These are phyloP conservation scores for Redunca redunca DNA, from an alignment of 2,113 vertebrate species.

Conservation along the genomic window DNA sequence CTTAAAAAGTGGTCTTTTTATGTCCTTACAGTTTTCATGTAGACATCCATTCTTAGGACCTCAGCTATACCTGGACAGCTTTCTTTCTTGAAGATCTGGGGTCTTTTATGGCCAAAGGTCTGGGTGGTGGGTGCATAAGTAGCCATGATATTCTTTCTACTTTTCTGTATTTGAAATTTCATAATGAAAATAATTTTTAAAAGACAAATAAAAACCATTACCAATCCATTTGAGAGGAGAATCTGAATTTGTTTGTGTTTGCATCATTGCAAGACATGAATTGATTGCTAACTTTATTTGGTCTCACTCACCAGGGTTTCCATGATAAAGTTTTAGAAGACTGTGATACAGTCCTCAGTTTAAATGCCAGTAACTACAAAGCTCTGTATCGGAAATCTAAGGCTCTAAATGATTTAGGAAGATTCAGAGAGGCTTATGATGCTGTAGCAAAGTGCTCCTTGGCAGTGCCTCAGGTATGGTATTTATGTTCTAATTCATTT, in stretches of 20 bases:
- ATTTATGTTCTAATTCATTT: neutral
- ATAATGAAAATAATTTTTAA: neutral
- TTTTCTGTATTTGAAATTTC: neutral
- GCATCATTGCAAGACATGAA: neutral
- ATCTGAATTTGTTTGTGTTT: neutral
- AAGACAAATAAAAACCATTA: neutral
- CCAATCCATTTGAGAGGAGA: neutral
- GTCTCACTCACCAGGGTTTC: constrained; percentile 80
- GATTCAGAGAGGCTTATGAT: constrained; percentile 92
- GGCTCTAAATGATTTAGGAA: constrained; percentile 90
- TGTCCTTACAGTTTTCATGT: neutral
- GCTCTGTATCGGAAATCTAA: constrained; percentile 94
- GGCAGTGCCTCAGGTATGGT: constrained; percentile 91
- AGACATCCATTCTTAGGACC: neutral
- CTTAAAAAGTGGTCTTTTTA: neutral
- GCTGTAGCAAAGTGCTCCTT: constrained; percentile 96
- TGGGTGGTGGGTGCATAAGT: neutral
- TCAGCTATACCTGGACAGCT: neutral
- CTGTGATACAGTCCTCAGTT: constrained; percentile 88
- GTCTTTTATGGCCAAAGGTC: neutral
- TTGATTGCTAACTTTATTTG: neutral
- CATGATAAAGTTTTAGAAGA: constrained; percentile 91
- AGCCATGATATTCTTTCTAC: neutral
- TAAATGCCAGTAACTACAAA: constrained; percentile 91
- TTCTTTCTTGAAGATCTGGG: neutral